These are phyloP conservation scores for Amazona vittata DNA, from an alignment of 2,113 vertebrate species.

Conservation along the genomic window DNA sequence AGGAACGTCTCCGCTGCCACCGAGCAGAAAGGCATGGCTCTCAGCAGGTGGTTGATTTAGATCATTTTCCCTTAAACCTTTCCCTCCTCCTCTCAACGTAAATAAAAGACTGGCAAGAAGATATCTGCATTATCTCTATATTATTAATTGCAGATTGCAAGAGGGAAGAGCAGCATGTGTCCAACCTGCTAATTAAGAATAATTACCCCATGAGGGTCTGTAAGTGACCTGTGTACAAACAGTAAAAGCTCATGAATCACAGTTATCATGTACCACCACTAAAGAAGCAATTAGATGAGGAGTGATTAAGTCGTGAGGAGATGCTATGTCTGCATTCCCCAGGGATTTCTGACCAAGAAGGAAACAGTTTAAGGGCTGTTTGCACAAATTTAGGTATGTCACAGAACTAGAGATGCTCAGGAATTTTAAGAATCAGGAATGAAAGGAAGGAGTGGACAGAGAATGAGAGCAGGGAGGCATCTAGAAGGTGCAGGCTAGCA, in stretches of 20 bases:
- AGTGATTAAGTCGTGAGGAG: background rate
- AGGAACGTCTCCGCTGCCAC: background rate
- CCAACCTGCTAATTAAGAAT: slow-evolving; percentile 36
- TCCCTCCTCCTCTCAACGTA: slow-evolving; percentile 5
- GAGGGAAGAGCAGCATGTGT: slow-evolving; percentile 24
- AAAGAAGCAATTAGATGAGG: background rate
- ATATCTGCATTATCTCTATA: background rate
- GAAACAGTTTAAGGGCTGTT: background rate
- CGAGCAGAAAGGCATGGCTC: background rate
- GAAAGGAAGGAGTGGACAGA: background rate
- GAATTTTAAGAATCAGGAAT: background rate
- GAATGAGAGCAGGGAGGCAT: background rate
- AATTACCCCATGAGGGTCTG: slow-evolving; percentile 38
- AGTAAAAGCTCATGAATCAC: background rate
- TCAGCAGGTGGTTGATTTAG: slow-evolving; percentile 35
- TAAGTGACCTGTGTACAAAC: slow-evolving; percentile 32
- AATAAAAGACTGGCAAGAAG: background rate
- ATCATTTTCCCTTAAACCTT: background rate
- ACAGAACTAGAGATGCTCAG: background rate
- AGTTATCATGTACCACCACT: background rate
- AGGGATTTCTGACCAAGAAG: background rate
- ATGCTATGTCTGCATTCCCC: background rate
- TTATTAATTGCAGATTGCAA: slow-evolving; percentile 13
- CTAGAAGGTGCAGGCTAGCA: background rate
- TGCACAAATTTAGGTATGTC: background rate